A percentile compares a stretch with the other conserved stretches of the same genome.
phyloP scores from a whole-genome alignment of 2,888 invertebrate genomes.

The Drosophila rubida region DNA sequence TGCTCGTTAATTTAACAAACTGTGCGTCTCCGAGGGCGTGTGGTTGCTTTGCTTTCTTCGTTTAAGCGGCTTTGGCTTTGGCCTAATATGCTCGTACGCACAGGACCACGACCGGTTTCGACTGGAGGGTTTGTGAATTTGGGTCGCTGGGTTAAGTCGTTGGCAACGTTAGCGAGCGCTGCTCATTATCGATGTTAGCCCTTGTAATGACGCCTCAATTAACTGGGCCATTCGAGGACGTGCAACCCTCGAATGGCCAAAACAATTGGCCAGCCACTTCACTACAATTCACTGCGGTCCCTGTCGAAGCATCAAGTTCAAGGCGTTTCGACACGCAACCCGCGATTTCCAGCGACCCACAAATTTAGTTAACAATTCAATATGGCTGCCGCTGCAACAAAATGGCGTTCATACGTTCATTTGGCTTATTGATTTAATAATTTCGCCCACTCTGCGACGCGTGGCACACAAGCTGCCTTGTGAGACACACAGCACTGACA shows the following conservation, averaged over 20 bases:
- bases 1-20: constrained; percentile 4
- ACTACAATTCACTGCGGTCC: too few species aligned
- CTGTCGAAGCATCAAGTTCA: constrained; percentile 56
- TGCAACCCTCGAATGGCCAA: constrained; percentile 35
- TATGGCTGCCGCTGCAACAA: constrained; percentile 14
- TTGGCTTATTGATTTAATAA: constrained; percentile 48
- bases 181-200: constrained; percentile 43
- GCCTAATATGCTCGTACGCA: constrained; percentile 10
- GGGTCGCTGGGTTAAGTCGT: constrained; percentile 48
- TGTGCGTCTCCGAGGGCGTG: neutral
- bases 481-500: neutral
- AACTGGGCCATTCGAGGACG: constrained; percentile 31
- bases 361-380: constrained; percentile 36
- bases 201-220: constrained; percentile 37
- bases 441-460: constrained; percentile 18
- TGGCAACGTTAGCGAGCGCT: constrained; percentile 9
- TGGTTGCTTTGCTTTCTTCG: neutral
- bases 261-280: constrained; percentile 29
- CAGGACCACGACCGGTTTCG: constrained; percentile 1
- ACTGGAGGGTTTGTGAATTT: constrained; percentile 34
- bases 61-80: constrained; percentile 52
- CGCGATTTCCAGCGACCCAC: constrained; percentile 25
- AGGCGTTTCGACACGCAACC: constrained; percentile 45
- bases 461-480: neutral
- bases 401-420: constrained; percentile 17